These are phyloP conservation scores for Laspeyria flexula DNA, from an alignment of 2,888 invertebrate species.

Conservation along the genomic window DNA sequence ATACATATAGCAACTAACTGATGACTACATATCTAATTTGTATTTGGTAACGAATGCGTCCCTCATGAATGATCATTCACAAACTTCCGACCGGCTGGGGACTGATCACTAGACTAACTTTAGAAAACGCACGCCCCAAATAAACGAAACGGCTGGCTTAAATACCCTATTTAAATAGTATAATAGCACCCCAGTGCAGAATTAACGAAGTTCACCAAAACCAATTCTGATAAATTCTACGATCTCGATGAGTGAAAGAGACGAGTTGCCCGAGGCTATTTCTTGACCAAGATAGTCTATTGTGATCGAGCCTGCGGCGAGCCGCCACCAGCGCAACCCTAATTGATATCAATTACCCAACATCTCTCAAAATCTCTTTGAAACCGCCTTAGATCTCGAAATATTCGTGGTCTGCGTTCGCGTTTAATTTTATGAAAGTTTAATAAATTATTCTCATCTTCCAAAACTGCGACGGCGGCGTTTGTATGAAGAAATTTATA, in stretches of 20 bases:
- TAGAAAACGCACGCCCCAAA: conserved; percentile 17
- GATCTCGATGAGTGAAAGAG: conserved; percentile 56
- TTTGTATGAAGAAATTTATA: conserved; percentile 20
- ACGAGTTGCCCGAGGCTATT: conserved; percentile 47
- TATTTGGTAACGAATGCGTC: conserved; percentile 32
- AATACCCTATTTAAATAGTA: conserved; percentile 43
- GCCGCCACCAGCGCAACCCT: conserved; percentile 60
- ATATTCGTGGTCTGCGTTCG: conserved; percentile 51
- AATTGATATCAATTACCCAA: conserved; percentile 79
- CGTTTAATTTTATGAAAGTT: conserved; percentile 55
- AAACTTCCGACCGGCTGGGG: conserved; percentile 30
- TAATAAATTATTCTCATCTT: conserved; percentile 43
- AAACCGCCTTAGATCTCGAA: conserved; percentile 56
- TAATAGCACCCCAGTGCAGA: conserved; percentile 45
- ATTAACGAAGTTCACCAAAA: conserved; percentile 39
- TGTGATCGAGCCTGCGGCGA: conserved; percentile 59
- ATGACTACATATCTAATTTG: conserved; percentile 19
- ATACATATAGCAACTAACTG: conserved; percentile 7
- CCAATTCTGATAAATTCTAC: conserved; percentile 59
- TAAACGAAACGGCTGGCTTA: conserved; percentile 25
- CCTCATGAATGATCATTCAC: conserved; percentile 36
- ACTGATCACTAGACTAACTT: conserved; percentile 30
- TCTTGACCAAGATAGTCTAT: conserved; percentile 62
- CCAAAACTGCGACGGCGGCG: conserved; percentile 34
- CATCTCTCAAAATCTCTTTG: conserved; percentile 68